Evolutionary conservation across 2,113 vertebrate genomes (phyloP), one percentile per base, ranked within the genome.

Genomic region (Scomber colias): DNA sequence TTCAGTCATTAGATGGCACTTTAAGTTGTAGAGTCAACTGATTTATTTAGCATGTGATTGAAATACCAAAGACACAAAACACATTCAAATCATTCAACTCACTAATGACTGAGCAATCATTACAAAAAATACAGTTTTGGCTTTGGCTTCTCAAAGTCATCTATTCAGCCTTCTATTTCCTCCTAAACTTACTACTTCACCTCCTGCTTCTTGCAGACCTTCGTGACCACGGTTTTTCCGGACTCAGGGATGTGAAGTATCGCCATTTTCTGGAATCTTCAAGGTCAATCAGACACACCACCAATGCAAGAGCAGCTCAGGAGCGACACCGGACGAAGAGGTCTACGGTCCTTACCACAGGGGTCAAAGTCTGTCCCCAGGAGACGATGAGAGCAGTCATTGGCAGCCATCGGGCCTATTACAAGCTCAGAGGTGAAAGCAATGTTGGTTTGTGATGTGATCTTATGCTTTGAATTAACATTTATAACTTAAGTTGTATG

Each of bases 321-420:
- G 79, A 95, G 56, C 93, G 93, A 31, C 93, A 93, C 62, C 93
- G 96, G 85, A 93, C 92, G 17, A 98, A 96, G 91, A 96, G 97
- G 92, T 97, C 97, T 5, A 54, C 93, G 2, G 73, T 96, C 67
- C 95, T 95, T 84, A 93, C 92, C 79, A 94, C 95, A 2, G 97
- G 95, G 57, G 95, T 97, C 92, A 97, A 97, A 92, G 91, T 97
- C 50, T 99, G 98, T 85, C 96, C 96, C 1, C 96, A 97, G 75
- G 97, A 97, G 89, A 96, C 96, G 12, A 88, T 97, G 90, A 96
- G 95, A 75, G 95, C 96, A 51, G 95, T 97, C 89, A 89, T 97
- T 87, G 91, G 95, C 85, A 97, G 95, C 87, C 97, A 98, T 74
- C 95, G 96, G 81, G 95, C 95, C 48, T 99, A 97, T 92, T 98